Evolutionary conservation across 2,113 vertebrate species (phyloP).

Genomic region (Fulmarus glacialis): DNA sequence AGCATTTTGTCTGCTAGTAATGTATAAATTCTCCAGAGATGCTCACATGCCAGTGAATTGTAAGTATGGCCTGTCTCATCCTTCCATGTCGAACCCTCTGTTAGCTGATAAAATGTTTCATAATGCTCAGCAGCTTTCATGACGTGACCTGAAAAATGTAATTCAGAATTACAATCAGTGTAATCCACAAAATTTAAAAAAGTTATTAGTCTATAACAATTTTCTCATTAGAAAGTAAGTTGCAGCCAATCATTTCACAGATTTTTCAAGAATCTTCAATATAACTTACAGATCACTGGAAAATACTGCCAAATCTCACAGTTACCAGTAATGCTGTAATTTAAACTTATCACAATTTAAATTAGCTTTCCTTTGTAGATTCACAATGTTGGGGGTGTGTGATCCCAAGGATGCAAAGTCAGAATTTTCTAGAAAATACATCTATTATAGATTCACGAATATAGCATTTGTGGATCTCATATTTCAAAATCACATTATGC

Average conservation of each 20-base stretch:
- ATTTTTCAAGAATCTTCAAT: not conserved
- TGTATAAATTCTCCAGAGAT: constrained; percentile 84
- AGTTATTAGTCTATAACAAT: not conserved
- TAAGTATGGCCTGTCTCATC: constrained; percentile 72
- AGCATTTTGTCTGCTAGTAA: constrained; percentile 81
- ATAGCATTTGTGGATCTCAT: not conserved
- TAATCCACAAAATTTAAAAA: not conserved
- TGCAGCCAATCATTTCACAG: not conserved
- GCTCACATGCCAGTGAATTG: constrained; percentile 74
- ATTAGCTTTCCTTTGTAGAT: not conserved
- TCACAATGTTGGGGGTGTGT: not conserved
- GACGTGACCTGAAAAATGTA: constrained; percentile 74
- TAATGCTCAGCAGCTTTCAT: constrained; percentile 79
- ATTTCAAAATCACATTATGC: not conserved
- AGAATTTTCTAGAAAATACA: not conserved
- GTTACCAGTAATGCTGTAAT: not conserved
- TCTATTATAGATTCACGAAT: not conserved
- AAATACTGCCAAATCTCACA: not conserved
- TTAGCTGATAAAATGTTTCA: constrained; percentile 80
- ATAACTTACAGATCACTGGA: not conserved
- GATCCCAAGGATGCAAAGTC: not conserved
- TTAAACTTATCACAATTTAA: not conserved
- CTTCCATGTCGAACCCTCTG: constrained; percentile 76
- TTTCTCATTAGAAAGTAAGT: not conserved
- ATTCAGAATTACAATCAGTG: constrained; percentile 24